Conservation (phyloP, 2,888 invertebrate genomes). For the Gibbula magus region DNA sequence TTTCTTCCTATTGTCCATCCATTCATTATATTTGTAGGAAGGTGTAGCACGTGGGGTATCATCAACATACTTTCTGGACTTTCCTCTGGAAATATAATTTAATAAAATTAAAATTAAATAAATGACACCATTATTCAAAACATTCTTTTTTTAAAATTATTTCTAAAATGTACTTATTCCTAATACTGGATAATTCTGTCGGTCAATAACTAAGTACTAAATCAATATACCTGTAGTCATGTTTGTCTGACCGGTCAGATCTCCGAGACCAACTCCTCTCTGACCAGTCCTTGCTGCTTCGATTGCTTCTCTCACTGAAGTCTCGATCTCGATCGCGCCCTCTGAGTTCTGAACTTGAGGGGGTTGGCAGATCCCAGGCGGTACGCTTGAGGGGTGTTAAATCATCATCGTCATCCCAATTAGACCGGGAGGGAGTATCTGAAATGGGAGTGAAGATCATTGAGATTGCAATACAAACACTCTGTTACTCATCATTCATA, state of each 20-base stretch:
- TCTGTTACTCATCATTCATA: too few species aligned
- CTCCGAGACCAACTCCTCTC: constrained; percentile 1
- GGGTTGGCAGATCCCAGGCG: constrained; percentile 95
- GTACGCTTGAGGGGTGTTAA: constrained; percentile 78
- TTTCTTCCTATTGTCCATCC: constrained; percentile 82
- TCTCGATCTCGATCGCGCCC: neutral
- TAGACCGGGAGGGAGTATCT: constrained; percentile 79
- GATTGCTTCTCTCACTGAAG: constrained; percentile 18
- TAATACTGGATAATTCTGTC: neutral
- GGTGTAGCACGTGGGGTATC: constrained; percentile 90
- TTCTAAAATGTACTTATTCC: neutral
- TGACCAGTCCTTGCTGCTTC: neutral
- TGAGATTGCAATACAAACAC: neutral
- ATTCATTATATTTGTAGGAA: constrained; percentile 87
- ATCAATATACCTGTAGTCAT: neutral
- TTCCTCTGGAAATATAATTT: constrained; percentile 4
- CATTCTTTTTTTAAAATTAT: neutral
- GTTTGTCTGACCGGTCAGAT: neutral
- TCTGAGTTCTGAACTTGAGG: constrained; percentile 72
- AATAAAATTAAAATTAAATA: neutral
- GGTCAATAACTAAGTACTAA: neutral
- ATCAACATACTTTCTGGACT: constrained; percentile 40
- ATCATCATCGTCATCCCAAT: constrained; percentile 81
- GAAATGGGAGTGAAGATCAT: neutral
- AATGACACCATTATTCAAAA: neutral